These are phyloP conservation scores for Melierax canorus DNA, from an alignment of 2,113 vertebrate genomes.

Conservation along the genomic window DNA sequence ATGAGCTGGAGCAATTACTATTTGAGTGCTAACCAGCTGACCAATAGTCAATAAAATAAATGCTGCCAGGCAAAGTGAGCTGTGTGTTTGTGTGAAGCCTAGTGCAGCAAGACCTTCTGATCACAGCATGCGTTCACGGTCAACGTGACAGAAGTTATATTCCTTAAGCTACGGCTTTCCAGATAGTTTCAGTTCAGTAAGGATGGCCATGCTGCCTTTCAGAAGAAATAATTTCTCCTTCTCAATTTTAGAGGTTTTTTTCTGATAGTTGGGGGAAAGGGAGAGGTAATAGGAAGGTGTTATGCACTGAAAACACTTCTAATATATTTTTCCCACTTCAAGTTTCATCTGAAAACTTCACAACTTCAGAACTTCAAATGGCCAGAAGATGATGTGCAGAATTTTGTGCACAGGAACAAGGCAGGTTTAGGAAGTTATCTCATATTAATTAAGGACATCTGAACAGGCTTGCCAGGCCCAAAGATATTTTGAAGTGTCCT, in stretches of 20 bases:
- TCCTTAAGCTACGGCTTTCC: neutral
- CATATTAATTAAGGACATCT: neutral
- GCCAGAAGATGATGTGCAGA: neutral
- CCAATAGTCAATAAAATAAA: neutral
- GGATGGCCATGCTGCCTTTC: neutral
- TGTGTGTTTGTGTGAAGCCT: neutral
- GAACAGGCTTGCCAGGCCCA: neutral
- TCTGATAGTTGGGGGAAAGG: neutral
- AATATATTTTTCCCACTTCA: neutral
- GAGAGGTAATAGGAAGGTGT: neutral
- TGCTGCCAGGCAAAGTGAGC: neutral
- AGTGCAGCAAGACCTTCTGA: neutral
- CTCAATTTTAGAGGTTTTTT: neutral
- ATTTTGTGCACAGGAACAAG: neutral
- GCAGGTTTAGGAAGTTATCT: neutral
- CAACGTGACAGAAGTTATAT: neutral
- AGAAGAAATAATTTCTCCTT: neutral
- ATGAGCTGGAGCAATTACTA: neutral
- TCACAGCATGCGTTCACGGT: accelerated
- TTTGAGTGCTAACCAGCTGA: neutral
- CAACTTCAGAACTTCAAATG: neutral
- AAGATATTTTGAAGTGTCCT: neutral
- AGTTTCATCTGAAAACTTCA: neutral
- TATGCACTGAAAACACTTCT: neutral
- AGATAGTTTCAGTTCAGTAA: neutral